These are phyloP conservation scores for Sceloporus tristichus DNA, from an alignment of 2,113 vertebrate genomes.

Conservation along the genomic window DNA sequence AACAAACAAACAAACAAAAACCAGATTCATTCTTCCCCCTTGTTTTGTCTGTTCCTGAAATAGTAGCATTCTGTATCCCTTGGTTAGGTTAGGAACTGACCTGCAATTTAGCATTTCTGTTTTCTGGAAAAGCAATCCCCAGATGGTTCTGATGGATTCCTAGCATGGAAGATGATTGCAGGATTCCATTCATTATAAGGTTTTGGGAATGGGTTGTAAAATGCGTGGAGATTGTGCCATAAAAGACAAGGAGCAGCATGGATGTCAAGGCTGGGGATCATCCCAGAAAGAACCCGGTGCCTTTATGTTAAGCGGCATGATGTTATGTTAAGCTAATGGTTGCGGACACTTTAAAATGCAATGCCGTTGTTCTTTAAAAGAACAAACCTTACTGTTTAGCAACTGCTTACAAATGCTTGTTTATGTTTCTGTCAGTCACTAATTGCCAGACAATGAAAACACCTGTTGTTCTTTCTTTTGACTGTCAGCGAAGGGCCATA, in stretches of 20 bases:
- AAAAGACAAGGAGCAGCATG: not conserved
- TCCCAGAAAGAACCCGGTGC: not conserved
- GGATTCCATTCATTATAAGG: constrained; percentile 4
- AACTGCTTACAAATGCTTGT: not conserved
- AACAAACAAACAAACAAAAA: not conserved
- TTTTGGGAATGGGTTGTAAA: not conserved
- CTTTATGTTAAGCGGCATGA: not conserved
- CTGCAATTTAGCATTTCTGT: not conserved
- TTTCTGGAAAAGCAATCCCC: not conserved
- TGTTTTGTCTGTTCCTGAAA: not conserved
- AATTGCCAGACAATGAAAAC: not conserved
- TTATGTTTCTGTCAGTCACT: not conserved
- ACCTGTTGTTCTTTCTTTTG: not conserved
- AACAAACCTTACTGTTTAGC: not conserved
- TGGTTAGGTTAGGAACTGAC: not conserved
- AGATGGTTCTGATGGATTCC: not conserved
- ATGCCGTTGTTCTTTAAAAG: not conserved
- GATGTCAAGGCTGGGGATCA: not conserved
- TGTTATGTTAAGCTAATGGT: not conserved
- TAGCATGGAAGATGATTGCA: not conserved
- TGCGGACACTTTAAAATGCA: not conserved
- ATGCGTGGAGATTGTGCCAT: not conserved
- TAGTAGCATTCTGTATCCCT: not conserved
- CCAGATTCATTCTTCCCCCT: not conserved
- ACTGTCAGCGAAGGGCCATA: not conserved